These are phyloP conservation scores for Andrena bucephala DNA, from an alignment of 2,888 invertebrate genomes.

Conservation along the genomic window DNA sequence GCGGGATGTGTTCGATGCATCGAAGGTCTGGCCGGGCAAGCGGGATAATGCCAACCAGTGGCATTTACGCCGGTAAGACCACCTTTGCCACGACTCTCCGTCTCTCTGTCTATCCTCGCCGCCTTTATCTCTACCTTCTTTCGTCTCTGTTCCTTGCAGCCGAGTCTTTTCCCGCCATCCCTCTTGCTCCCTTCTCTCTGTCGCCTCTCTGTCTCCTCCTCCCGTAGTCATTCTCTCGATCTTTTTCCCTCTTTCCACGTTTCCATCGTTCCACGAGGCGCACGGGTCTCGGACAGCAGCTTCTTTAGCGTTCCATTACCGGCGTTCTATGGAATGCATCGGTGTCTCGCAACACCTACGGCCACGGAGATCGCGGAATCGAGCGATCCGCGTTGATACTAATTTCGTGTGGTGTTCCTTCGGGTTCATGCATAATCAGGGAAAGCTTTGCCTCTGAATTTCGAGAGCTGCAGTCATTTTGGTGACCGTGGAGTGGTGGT, in stretches of 20 bases:
- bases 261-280: constrained; percentile 51
- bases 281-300: constrained; percentile 65
- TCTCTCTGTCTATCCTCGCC: constrained; percentile 38
- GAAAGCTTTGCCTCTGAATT: background rate
- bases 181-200: constrained; percentile 34
- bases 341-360: constrained; percentile 73
- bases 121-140: constrained; percentile 15
- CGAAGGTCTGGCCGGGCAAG: constrained; percentile 81
- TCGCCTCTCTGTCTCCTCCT: constrained; percentile 14
- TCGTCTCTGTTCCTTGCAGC: constrained; percentile 29
- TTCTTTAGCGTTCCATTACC: constrained; percentile 80
- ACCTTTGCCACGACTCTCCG: constrained; percentile 77
- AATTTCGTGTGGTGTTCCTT: background rate
- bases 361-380: constrained; percentile 42
- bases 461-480: too few species aligned
- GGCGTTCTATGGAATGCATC: constrained; percentile 73
- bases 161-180: constrained; percentile 40
- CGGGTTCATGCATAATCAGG: background rate
- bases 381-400: background rate
- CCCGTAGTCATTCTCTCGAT: constrained; percentile 30
- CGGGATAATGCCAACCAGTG: constrained; percentile 84
- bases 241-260: constrained; percentile 54
- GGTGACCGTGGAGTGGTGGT: too few species aligned
- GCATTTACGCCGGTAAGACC: constrained; percentile 83
- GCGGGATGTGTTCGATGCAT: constrained; percentile 78